Conservation (phyloP, 2,113 vertebrate genomes). For the Lampris megalopsis region DNA sequence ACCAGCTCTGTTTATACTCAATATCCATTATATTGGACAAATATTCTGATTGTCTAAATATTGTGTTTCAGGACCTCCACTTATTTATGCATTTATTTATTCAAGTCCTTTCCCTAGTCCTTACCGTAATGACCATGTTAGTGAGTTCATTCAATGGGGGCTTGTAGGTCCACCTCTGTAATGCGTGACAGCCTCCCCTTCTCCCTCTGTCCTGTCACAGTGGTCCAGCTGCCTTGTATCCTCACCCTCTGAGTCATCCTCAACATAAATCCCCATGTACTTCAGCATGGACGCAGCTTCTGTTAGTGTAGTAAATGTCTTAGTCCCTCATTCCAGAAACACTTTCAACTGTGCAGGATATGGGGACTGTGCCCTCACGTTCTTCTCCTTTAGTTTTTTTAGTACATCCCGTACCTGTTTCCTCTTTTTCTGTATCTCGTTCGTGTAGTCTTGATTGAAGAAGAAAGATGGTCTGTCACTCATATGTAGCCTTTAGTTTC, state of each 20-base stretch:
- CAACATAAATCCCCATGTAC: conserved; percentile 8
- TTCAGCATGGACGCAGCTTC: neutral
- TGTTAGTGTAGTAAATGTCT: neutral
- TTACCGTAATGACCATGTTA: neutral
- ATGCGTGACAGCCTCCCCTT: neutral
- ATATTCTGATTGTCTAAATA: neutral
- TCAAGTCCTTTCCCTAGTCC: neutral
- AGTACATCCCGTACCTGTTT: too few relatives aligned
- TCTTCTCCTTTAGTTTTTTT: too few relatives aligned
- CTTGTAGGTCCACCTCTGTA: neutral
- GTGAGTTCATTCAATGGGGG: neutral
- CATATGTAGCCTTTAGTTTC: too few relatives aligned
- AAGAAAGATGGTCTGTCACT: too few relatives aligned
- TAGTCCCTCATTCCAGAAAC: neutral
- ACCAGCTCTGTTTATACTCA: neutral
- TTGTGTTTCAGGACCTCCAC: neutral
- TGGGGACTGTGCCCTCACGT: too few relatives aligned
- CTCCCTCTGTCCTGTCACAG: neutral
- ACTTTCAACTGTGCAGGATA: too few relatives aligned
- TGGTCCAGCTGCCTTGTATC: neutral
- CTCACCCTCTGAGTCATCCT: neutral
- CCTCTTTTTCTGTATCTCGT: too few relatives aligned
- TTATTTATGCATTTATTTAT: neutral
- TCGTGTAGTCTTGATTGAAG: too few relatives aligned
- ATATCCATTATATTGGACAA: neutral